These are phyloP conservation scores for Echinops telfairi DNA, from an alignment of 2,113 vertebrate genomes.

Conservation along the genomic window DNA sequence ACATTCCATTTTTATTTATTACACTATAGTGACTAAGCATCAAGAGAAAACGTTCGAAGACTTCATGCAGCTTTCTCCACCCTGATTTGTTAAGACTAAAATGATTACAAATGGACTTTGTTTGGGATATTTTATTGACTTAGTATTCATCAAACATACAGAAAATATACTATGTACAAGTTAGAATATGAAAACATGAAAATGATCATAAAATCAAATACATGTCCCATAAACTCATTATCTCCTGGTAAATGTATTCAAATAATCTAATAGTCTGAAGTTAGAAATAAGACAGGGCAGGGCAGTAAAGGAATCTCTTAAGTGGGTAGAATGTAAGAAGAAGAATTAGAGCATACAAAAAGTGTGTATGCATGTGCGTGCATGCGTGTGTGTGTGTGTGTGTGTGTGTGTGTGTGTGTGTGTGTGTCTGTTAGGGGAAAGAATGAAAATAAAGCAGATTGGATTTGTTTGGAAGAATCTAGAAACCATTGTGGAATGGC, in stretches of 20 bases:
- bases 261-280: background rate
- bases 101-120: background rate
- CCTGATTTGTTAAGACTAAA: constrained; percentile 35
- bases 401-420: background rate
- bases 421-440: background rate
- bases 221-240: background rate
- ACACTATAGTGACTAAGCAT: background rate
- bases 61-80: background rate
- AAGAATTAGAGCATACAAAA: background rate
- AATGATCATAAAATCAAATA: constrained; percentile 14
- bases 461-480: background rate
- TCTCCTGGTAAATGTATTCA: constrained; percentile 19
- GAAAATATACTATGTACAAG: background rate
- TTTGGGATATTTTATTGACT: background rate
- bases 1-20: constrained; percentile 32
- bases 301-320: background rate
- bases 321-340: background rate
- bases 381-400: background rate
- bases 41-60: constrained; percentile 4
- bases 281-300: background rate
- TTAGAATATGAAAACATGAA: background rate
- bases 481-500: constrained; percentile 30
- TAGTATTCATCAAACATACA: background rate
- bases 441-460: background rate
- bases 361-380: no score